Conservation (phyloP, 2,888 invertebrate genomes). For the Drosophila barbarae region DNA sequence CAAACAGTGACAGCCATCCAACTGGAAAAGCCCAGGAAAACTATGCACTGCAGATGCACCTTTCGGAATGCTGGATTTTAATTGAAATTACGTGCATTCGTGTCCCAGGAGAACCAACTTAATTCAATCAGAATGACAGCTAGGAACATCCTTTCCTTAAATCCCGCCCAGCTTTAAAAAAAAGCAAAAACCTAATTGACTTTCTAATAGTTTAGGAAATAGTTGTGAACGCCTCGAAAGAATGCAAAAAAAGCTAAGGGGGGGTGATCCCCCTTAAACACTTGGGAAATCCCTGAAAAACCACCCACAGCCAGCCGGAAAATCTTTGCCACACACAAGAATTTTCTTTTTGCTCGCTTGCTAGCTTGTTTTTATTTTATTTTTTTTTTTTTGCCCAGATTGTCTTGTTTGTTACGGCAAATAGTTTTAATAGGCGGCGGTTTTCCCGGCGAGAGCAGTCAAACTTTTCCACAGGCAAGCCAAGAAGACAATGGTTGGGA, state of each 20-base stretch:
- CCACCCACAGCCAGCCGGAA: conserved; percentile 13
- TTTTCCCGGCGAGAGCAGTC: conserved; percentile 48
- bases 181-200: conserved; percentile 58
- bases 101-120: conserved; percentile 11
- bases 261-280: not conserved
- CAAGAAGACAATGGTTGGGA: conserved; percentile 40
- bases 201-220: conserved; percentile 68
- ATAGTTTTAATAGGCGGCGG: conserved; percentile 70
- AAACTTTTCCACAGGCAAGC: conserved; percentile 44
- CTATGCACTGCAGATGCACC: conserved; percentile 25
- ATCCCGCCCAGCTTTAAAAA: not conserved
- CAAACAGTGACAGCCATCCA: conserved; percentile 23
- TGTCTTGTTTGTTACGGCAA: conserved; percentile 59
- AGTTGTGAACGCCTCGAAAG: conserved; percentile 46
- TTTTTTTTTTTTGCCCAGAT: conserved; percentile 2
- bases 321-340: conserved; percentile 51
- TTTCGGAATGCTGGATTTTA: conserved; percentile 25
- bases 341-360: conserved; percentile 38
- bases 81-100: conserved; percentile 44
- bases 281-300: not conserved
- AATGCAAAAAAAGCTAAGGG: conserved; percentile 44
- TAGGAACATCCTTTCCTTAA: conserved; percentile 1
- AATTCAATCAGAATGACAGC: conserved; percentile 27
- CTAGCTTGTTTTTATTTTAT: not conserved
- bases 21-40: conserved; percentile 32